A percentile compares a stretch with the other conserved stretches of the same genome.
These are phyloP conservation scores for Netelia fuscicornis DNA, from an alignment of 2,888 invertebrate genomes.

Conservation along the genomic window DNA sequence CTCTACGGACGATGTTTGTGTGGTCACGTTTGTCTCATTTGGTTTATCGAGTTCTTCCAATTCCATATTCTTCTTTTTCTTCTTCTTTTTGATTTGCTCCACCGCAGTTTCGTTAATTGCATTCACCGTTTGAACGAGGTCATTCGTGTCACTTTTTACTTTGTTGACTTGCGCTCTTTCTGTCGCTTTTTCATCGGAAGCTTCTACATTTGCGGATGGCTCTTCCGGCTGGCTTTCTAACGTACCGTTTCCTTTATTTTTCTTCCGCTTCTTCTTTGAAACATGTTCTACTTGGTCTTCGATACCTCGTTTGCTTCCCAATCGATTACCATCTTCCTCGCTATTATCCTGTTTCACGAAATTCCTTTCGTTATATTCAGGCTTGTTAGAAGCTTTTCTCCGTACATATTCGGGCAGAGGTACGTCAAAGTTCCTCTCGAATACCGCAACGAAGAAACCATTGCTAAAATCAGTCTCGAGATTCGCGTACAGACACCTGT, in stretches of 20 bases:
- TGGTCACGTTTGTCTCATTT: not conserved
- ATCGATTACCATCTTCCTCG: not conserved
- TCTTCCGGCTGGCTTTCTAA: conserved; percentile 11
- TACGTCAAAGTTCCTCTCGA: conserved; percentile 87
- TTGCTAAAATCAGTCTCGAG: conserved; percentile 93
- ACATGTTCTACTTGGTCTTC: conserved; percentile 25
- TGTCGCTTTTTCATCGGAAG: conserved; percentile 55
- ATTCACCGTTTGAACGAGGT: not conserved
- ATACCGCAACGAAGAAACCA: conserved; percentile 98
- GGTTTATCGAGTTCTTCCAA: conserved; percentile 4
- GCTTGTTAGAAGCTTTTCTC: conserved; percentile 15
- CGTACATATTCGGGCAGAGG: conserved; percentile 75
- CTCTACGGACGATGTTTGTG: conserved; percentile 41
- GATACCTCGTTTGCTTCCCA: too few relatives aligned
- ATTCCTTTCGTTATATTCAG: not conserved
- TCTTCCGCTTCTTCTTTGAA: conserved; percentile 65
- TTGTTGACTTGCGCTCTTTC: conserved; percentile 63
- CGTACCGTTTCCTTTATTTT: conserved; percentile 57
- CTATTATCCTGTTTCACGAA: not conserved
- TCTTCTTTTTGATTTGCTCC: conserved; percentile 69
- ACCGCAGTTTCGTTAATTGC: conserved; percentile 34
- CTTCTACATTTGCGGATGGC: not conserved
- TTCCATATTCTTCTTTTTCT: conserved; percentile 63
- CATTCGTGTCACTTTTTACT: conserved; percentile 15
- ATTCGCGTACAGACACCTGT: conserved; percentile 92